phyloP scores from a whole-genome alignment of 2,113 vertebrate genomes.

The Dinomys branickii region DNA sequence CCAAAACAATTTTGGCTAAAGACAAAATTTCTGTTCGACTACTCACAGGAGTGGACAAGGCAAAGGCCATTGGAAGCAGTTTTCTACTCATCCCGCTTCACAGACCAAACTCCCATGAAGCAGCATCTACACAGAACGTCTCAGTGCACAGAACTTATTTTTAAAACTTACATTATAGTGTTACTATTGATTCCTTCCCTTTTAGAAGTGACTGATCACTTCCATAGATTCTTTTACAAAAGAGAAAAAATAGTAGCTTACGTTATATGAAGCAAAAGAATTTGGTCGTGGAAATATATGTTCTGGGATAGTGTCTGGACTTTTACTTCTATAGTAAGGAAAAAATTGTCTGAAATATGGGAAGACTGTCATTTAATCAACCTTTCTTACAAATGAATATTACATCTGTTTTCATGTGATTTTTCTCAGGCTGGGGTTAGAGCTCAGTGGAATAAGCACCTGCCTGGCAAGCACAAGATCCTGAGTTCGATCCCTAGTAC shows the following conservation, averaged over 20 bases:
- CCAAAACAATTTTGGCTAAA: conserved; percentile 9
- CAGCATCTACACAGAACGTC: not conserved
- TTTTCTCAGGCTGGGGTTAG: no score
- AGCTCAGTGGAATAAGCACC: no score
- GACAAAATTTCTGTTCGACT: not conserved
- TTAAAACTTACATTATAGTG: not conserved
- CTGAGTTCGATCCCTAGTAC: no score
- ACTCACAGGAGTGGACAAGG: not conserved
- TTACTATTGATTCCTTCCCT: not conserved
- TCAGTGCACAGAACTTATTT: not conserved
- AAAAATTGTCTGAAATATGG: conserved; percentile 30
- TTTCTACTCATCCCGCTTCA: not conserved
- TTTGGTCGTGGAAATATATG: not conserved
- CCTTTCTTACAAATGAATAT: not conserved
- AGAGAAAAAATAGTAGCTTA: not conserved
- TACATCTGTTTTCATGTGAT: no score
- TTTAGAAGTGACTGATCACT: not conserved
- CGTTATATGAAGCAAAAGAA: not conserved
- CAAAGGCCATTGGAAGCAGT: not conserved
- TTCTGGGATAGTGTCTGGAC: not conserved
- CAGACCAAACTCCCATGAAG: not conserved
- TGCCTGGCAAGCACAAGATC: no score
- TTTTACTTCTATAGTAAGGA: not conserved
- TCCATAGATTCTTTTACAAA: not conserved
- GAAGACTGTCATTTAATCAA: not conserved